Evolutionary conservation across 2,113 vertebrate species (phyloP).

Genomic region (Chlamydotis undulata): DNA sequence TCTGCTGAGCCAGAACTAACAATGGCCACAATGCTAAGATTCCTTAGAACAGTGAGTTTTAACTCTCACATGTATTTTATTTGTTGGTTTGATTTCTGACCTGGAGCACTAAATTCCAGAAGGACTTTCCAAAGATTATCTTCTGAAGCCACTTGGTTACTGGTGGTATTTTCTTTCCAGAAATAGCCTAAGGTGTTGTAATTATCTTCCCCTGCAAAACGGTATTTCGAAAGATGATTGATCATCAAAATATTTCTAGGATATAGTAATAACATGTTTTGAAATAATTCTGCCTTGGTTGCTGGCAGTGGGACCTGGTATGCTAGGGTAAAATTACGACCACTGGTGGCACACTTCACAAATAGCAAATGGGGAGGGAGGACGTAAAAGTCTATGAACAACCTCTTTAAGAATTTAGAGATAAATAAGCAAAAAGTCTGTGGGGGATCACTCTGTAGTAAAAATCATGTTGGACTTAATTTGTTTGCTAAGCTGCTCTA

Average conservation of each 20-base stretch:
- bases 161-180: not conserved
- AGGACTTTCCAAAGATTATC: not conserved
- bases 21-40: not conserved
- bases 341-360: not conserved
- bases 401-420: not conserved
- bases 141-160: not conserved
- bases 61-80: not conserved
- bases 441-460: not conserved
- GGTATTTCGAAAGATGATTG: not conserved
- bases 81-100: not conserved
- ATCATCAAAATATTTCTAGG: not conserved
- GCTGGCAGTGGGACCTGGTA: not conserved
- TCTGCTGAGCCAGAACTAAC: not conserved
- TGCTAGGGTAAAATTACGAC: not conserved
- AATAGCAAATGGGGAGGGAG: not conserved
- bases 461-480: not conserved
- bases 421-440: not conserved
- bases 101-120: not conserved
- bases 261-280: not conserved
- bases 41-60: not conserved
- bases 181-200: not conserved
- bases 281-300: not conserved
- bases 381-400: not conserved
- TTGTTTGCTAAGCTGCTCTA: not conserved
- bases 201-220: not conserved